Base-by-base conservation (phyloP, 2,113 vertebrate species). In the Ifrita kowaldi region DNA sequence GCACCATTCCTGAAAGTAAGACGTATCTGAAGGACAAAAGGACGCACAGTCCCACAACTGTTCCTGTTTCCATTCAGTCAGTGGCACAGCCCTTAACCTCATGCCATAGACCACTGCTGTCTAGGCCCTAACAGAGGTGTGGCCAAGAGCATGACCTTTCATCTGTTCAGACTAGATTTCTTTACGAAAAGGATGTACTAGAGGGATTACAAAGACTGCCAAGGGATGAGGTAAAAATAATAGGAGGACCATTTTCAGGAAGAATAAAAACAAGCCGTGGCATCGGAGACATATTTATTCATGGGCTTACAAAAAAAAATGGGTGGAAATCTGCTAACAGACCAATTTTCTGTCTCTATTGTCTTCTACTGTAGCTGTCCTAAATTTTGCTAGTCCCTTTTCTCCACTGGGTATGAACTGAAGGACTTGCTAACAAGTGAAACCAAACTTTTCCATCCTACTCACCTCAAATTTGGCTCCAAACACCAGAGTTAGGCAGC, bases 381-480 rank as follows among this genome's bases (percentile, higher is more conserved):
- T 90, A 76, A 81, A 69, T 87, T 77, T 73, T 88, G 11, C 52
- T 70, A 32, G 55, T 74, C 64, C 28, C 10, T 69, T 78, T 75
- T 84, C 50, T 94, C 53, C 32, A 69, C 42, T 78, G 64, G 12
- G 3, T 46, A 65, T 78, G 60, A 83, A 75, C 30, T 65, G 52
- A 62, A 94, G 32, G 63, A 93, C n/a, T 81, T 90, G 79, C 33
- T 90, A 96, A 91, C 41, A 93, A 94, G 69, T 49, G 76, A 95
- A 91, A 92, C 84, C 62, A 81, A 85, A 73, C 14, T 76, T 89
- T 92, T 87, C 74, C 74, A 57, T 70, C 53, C 27, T 89, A 28
- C 47, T 88, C 62, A 95, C 84, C 87, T 89, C 77, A 85, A 93
- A 83, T 87, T 76, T 76, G 57, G 37, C 59, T 90, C 90, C 23